Evolutionary conservation across 30 jellyfish, hydroid and myxozoan species (phyloP).

Genomic region (Hydractinia echinata): DNA sequence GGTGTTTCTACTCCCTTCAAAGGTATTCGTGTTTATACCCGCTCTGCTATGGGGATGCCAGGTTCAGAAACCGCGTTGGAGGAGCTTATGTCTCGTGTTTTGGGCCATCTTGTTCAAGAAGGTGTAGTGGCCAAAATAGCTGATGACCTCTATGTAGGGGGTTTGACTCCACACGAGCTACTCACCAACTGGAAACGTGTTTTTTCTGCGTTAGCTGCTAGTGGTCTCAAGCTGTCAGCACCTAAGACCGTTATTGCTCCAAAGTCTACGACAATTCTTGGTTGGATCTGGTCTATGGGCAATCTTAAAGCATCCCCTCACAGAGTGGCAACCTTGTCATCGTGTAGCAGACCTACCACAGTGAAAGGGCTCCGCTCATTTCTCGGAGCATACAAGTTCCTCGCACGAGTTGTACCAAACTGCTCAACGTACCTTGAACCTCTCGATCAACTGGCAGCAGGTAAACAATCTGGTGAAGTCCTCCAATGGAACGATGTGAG

Average conservation of each 20-base stretch:
- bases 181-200: slow-evolving; percentile 8
- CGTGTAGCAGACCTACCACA: slow-evolving; percentile 10
- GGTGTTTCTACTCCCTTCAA: slow-evolving; percentile 65
- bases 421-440: slow-evolving; percentile 19
- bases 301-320: slow-evolving; percentile 41
- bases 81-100: slow-evolving; percentile 48
- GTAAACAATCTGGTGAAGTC: no score
- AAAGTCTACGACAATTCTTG: slow-evolving; percentile 36
- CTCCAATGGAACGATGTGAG: neutral
- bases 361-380: slow-evolving; percentile 17
- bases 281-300: slow-evolving; percentile 54
- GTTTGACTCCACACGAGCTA: slow-evolving; percentile 15
- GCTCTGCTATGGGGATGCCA: slow-evolving; percentile 68
- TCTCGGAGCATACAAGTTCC: slow-evolving; percentile 26
- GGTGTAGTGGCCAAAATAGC: slow-evolving; percentile 33
- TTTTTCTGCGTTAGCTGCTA: slow-evolving; percentile 7
- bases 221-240: slow-evolving; percentile 9
- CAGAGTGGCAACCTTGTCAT: slow-evolving; percentile 33
- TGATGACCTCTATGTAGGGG: slow-evolving; percentile 27
- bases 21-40: slow-evolving; percentile 46
- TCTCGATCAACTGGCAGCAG: slow-evolving; percentile 18
- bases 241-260: slow-evolving; percentile 17
- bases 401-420: slow-evolving; percentile 30
- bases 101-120: slow-evolving; percentile 34
- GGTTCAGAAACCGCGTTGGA: slow-evolving; percentile 67